Base-by-base conservation (phyloP, 2,113 vertebrate genomes). In the Cebidichthys violaceus region DNA sequence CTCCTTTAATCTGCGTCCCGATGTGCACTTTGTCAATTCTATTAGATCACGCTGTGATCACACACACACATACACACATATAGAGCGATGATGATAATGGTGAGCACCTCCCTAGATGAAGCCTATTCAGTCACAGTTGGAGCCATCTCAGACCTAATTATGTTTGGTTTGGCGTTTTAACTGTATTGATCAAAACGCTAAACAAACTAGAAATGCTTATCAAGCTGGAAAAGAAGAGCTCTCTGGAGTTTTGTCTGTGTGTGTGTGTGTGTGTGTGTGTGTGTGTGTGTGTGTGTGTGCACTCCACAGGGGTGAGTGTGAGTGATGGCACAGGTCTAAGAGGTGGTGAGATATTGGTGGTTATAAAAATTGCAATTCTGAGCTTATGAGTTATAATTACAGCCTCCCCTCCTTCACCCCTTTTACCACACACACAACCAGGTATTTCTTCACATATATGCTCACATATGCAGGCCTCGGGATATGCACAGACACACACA, bases 171-270 rank as follows among this genome's bases (percentile, higher is more conserved):
- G 88, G 90, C 71, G 76, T 92, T 94, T 90, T 90, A 92, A 91
- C 88, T 86, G 77, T 90, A 94, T 93, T 89, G 91, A 93, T 93
- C 87, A 90, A 92, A 87, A 89, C 22, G 47, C 81, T 91, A 90
- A 91, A 93, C 89, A 87, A 89, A 91, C 85, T 70, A 93, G 92
- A 92, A 92, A 91, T 90, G 92, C 92, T 92, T 91, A 92, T 92
- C 83, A 89, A 86, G 93, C 88, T 86, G 75, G 80, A 92, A 92
- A 79, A 86, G 89, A 67, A 64, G 81, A 89, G 84, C 89, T 85
- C 88, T 84, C 39, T 64, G 70, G 89, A 86, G 77, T 66, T 77
- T 27, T 9, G 37, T 71, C 70, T 39, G 61, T 77, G 68, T 70
- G 86, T 20, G 43, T 76, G 74, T 45, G 61, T 72, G 68, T 66